A percentile compares a stretch with the other conserved stretches of the same genome.
These are phyloP conservation scores for Poecilia velifera DNA, from an alignment of 2,797 vertebrate species.

Conservation along the genomic window DNA sequence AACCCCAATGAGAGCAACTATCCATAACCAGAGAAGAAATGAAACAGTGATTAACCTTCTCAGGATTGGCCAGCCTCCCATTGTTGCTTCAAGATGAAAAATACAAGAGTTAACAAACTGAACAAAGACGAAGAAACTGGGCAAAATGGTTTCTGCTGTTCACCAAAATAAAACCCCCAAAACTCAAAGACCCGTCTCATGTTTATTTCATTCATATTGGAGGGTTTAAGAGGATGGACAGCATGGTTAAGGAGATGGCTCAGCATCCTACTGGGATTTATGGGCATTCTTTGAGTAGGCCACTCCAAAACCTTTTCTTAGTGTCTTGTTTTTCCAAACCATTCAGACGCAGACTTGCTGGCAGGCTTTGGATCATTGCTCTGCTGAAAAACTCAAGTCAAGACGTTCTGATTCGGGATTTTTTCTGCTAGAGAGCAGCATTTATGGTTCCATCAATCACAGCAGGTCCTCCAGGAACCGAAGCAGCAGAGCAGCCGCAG, in stretches of 20 bases:
- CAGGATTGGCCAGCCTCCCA: neutral
- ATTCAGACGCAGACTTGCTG: neutral
- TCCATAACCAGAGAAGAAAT: neutral
- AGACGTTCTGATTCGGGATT: neutral
- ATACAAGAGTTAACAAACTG: neutral
- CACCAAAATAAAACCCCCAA: neutral
- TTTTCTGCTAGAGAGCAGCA: neutral
- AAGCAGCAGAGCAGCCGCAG: neutral
- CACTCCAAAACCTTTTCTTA: too few species aligned
- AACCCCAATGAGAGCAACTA: neutral
- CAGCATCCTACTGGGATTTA: too few species aligned
- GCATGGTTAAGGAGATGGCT: too few species aligned
- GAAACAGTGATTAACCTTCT: neutral
- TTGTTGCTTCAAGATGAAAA: neutral
- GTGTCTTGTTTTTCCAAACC: too few species aligned
- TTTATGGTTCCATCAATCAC: neutral
- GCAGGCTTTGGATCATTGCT: neutral
- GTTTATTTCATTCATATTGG: neutral
- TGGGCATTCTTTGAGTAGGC: too few species aligned
- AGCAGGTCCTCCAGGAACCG: neutral
- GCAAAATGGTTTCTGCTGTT: neutral
- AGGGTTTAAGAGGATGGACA: too few species aligned
- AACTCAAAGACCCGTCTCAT: neutral
- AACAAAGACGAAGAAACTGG: too few species aligned
- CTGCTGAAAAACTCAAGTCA: neutral